Base-by-base conservation (phyloP, 2,888 invertebrate genomes). In the Chymomyza procnemis region DNA sequence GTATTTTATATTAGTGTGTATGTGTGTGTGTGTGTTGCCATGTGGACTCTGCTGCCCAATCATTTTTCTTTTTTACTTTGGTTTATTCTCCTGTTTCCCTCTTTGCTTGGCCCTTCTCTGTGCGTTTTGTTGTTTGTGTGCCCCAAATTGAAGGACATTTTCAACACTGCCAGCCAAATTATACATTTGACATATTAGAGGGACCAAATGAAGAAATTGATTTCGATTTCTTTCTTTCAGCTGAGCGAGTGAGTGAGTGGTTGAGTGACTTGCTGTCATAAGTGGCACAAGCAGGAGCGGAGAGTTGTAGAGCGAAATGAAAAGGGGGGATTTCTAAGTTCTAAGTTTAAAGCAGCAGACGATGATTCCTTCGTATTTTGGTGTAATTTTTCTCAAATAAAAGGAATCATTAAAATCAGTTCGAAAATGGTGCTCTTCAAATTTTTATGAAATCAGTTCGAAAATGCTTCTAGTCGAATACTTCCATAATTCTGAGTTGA, bases 111-210 rank as follows among this genome's bases (percentile, higher is more conserved):
- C 72, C 58, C 78, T 80, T 80, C 62, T 4, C 21, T 55, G 0
- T 41, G 55, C 16, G 14, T 26, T 4, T 46, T 19, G 59, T 4
- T 26, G 22, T 52, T 16, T 19, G 18, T 21, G 21, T 21, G 3
- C 16, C 16, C 41, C 12, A n/a, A 56, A 26, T 22, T 26, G 34
- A 52, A 57, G 66, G 69, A 68, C 66, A 69, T 66, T 69, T 74
- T 73, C 62, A 62, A 64, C 58, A 19, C 47, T 22, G 6, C 9
- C 4, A n/a, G 65, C 63, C 66, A 74, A 76, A 78, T 80, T 82
- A 85, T 76, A 76, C 73, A 78, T 85, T 83, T 83, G 85, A 83
- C 82, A 83, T 83, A 83, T 83, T 84, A 82, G 82, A 75, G 14
- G 76, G 69, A 69, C 48, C 81, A 81, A n/a, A 79, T 81, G 74